Percentiles rank a stretch among this genome's conserved stretches.
Evolutionary conservation across 1,140 invertebrate species (phyloP).

Genomic region (Lepidurus apus): DNA sequence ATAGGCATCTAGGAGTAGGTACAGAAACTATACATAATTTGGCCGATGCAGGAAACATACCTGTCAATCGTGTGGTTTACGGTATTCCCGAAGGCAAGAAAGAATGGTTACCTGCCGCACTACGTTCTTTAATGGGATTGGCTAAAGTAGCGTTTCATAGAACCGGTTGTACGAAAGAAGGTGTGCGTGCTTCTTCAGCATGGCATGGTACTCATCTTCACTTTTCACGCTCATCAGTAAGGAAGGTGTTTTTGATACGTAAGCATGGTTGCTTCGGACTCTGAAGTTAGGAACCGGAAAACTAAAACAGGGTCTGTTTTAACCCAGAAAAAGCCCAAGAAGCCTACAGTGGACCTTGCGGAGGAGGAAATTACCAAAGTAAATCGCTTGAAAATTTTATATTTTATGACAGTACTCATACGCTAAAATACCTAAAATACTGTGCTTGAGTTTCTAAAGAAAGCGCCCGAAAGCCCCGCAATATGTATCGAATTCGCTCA

Average conservation of each 20-base stretch:
- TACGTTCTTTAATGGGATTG: background rate
- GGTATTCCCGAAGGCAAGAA: background rate
- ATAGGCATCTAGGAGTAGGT: no score
- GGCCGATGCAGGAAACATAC: background rate
- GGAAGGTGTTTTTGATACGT: background rate
- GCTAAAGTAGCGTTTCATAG: background rate
- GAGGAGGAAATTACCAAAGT: background rate
- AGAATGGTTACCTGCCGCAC: background rate
- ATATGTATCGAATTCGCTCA: no score
- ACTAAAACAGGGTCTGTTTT: background rate
- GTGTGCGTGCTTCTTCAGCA: background rate
- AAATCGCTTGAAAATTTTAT: background rate
- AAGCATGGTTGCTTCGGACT: background rate
- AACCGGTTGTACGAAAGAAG: background rate
- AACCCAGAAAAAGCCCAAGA: slow-evolving; percentile 4
- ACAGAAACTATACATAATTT: background rate
- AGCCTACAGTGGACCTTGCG: background rate
- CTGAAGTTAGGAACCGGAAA: background rate
- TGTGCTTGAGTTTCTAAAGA: no score
- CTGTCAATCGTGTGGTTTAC: background rate
- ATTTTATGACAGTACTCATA: background rate
- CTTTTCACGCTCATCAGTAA: background rate
- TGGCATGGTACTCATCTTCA: background rate
- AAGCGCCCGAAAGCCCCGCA: no score
- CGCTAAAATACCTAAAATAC: background rate